A percentile compares a stretch with the other conserved stretches of the same genome.
Evolutionary conservation across 1,140 invertebrate genomes (phyloP).

Genomic region (Episyrphus balteatus): DNA sequence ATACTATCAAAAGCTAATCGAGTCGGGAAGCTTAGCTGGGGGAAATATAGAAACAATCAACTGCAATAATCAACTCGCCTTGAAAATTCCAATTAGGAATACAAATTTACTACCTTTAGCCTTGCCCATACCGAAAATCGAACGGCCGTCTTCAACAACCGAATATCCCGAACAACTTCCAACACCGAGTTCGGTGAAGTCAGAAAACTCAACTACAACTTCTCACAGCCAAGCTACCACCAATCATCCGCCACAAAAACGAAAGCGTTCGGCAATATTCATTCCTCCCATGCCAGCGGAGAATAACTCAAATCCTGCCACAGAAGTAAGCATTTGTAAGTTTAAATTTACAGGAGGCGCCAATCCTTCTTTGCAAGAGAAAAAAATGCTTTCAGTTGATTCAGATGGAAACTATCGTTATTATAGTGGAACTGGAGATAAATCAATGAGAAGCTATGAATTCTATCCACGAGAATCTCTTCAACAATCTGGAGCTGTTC

Average conservation of each 20-base stretch:
- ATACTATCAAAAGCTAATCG: conserved; percentile 59
- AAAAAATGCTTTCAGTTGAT: conserved; percentile 81
- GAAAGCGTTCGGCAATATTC: conserved; percentile 69
- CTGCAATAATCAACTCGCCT: conserved; percentile 20
- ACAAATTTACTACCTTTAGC: conserved; percentile 14
- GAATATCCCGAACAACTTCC: conserved; percentile 11
- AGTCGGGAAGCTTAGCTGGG: conserved; percentile 12
- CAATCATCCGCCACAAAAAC: conserved; percentile 44
- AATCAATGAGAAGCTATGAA: conserved; percentile 64
- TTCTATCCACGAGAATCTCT: conserved; percentile 60
- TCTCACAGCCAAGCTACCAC: conserved; percentile 10
- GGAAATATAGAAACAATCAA: background rate
- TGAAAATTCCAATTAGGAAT: conserved; percentile 31
- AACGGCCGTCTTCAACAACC: background rate
- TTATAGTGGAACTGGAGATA: conserved; percentile 66
- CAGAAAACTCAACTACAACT: conserved; percentile 22
- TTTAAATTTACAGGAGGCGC: conserved; percentile 86
- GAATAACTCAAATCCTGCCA: conserved; percentile 58
- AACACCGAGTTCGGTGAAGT: conserved; percentile 3
- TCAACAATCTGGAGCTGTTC: conserved; percentile 41
- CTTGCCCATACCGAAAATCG: conserved; percentile 5
- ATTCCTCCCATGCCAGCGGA: conserved; percentile 66
- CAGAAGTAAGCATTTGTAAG: conserved; percentile 81
- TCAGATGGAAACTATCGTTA: conserved; percentile 76
- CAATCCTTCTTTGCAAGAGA: conserved; percentile 75